phyloP scores from a whole-genome alignment of 2,113 vertebrate genomes.

The Apodemus speciosus region DNA sequence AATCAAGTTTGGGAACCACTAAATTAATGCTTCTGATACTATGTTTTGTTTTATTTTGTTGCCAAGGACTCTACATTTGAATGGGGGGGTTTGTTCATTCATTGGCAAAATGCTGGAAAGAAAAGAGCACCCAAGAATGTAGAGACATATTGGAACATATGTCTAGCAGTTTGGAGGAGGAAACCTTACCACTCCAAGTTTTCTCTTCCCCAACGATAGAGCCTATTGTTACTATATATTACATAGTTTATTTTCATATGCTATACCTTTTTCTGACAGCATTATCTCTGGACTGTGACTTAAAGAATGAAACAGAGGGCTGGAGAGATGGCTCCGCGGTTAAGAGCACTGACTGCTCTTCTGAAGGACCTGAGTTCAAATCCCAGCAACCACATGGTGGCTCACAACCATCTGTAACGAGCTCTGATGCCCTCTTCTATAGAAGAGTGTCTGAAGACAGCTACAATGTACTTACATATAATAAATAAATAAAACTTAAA shows the following conservation, averaged over 20 bases:
- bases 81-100: not conserved
- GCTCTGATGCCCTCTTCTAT: no score
- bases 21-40: not conserved
- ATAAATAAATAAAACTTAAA: no score
- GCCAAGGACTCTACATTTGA: not conserved
- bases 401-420: no score
- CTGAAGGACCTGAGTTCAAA: no score
- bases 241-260: not conserved
- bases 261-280: not conserved
- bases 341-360: no score
- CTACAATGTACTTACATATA: no score
- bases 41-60: not conserved
- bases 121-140: not conserved
- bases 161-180: not conserved
- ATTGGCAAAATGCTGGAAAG: conserved; percentile 27
- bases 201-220: not conserved
- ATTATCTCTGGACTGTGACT: not conserved
- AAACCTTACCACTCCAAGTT: conserved; percentile 19
- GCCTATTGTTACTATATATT: not conserved
- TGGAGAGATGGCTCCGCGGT: no score
- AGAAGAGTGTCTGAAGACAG: no score
- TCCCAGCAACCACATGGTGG: no score
- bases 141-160: conserved; percentile 11
- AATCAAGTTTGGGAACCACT: conserved; percentile 11
- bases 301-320: not conserved